Base-by-base conservation (phyloP, 1,140 invertebrate genomes). In the Mycetomoellerius zeteki region DNA sequence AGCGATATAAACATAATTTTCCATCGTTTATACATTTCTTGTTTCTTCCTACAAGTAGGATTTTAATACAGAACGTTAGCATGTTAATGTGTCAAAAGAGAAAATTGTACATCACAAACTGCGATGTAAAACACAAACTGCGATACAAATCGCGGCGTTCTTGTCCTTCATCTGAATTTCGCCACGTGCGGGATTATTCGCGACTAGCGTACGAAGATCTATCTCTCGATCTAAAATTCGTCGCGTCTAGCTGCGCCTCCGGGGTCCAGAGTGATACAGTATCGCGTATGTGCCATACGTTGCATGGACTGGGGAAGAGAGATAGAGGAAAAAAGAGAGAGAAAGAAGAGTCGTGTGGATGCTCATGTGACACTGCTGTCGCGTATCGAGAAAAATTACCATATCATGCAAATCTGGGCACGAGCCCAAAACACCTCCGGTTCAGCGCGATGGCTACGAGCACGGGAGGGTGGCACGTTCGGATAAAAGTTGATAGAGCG, bases 351-450 rank as follows among this genome's bases (percentile, higher is more conserved):
- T 80, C 69, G 50, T 75, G 69, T 33, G 80, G 69, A 84, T n/a
- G 80, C 37, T 84, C 69, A n/a, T 82, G 80, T 64, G 80, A 73
- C 80, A 50, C 54, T 84, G 54, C 80, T 73, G 82, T 50, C 64
- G 65, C 84, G 62, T 80, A 73, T 85, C 71, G 88, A 89, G 89
- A 90, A 90, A 90, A 90, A 90, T 90, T 90, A 90, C 81, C 89
- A 90, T 90, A 90, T 90, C 89, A 90, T 90, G 89, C 88, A 90
- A 90, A 90, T 90, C 69, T 58, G 81, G 30, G 81, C 69, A 65
- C 75, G 78, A 62, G 37, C 54, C 64, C 64, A 69, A 65, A 80
- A 89, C 80, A 85, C 88, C 72, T 84, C 72, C 85, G 77, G 72
- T 89, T 60, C 67, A 24, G 86, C 7, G 30, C 77, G 62, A 19